Evolutionary conservation across 2,113 vertebrate genomes (phyloP).

Genomic region (Coracopsis vasa): DNA sequence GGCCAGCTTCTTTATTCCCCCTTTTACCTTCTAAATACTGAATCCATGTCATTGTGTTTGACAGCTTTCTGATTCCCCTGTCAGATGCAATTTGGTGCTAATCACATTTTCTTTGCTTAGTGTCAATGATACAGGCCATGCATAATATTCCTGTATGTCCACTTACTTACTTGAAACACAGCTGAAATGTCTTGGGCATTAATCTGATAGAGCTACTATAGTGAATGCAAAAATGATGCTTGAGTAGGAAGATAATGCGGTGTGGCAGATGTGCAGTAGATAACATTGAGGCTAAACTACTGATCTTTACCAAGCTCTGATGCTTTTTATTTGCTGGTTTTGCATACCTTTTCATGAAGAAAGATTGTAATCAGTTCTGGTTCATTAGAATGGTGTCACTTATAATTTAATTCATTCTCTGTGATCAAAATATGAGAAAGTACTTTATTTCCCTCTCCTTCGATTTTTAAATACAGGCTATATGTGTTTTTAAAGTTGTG

Average conservation of each 20-base stretch:
- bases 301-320: conserved; percentile 69
- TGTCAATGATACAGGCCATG: conserved; percentile 82
- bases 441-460: neutral
- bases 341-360: conserved; percentile 68
- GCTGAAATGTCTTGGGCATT: conserved; percentile 82
- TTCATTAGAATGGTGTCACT: conserved; percentile 73
- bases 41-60: conserved; percentile 92
- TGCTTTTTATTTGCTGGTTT: conserved; percentile 72
- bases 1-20: conserved; percentile 76
- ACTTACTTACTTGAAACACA: conserved; percentile 77
- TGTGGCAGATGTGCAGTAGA: conserved; percentile 78
- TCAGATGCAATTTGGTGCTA: conserved; percentile 91
- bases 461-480: neutral
- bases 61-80: conserved; percentile 94
- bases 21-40: conserved; percentile 80
- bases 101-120: conserved; percentile 85
- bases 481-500: conserved; percentile 1
- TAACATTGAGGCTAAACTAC: conserved; percentile 63
- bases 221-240: conserved; percentile 80
- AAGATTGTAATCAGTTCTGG: conserved; percentile 71
- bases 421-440: conserved; percentile 43
- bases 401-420: conserved; percentile 68
- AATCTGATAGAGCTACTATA: conserved; percentile 78
- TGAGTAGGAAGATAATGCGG: conserved; percentile 71
- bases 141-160: conserved; percentile 85